phyloP scores from a whole-genome alignment of 1,140 invertebrate species.

The Brachionus manjavacas region DNA sequence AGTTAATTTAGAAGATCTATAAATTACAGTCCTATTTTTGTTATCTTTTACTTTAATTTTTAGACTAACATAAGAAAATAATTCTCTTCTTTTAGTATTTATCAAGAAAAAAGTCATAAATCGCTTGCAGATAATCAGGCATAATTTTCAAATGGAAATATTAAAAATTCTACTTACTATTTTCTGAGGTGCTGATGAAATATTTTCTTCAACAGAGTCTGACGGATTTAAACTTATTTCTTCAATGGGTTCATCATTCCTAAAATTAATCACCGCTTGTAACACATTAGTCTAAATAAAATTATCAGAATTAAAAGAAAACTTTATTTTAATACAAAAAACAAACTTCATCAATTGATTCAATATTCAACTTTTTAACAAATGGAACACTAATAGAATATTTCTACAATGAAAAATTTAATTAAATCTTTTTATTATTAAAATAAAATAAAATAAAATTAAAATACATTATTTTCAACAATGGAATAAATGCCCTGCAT shows the following conservation, averaged over 20 bases:
- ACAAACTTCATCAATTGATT: not conserved
- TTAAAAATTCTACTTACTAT: not conserved
- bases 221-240: not conserved
- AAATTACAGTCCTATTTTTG: no score
- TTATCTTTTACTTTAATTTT: no score
- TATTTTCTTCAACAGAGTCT: not conserved
- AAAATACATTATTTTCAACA: not conserved
- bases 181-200: not conserved
- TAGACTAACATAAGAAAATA: no score
- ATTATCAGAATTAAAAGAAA: not conserved
- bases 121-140: no score
- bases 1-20: no score
- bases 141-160: no score
- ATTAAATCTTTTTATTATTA: not conserved
- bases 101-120: no score
- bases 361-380: not conserved
- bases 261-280: not conserved
- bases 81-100: no score
- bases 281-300: not conserved
- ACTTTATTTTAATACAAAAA: not conserved
- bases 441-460: not conserved
- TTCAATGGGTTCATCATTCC: constrained; percentile 9
- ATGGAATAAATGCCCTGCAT: not conserved
- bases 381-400: not conserved
- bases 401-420: not conserved